Conservation (phyloP, 2,888 invertebrate genomes). For the Cloeon dipterum region DNA sequence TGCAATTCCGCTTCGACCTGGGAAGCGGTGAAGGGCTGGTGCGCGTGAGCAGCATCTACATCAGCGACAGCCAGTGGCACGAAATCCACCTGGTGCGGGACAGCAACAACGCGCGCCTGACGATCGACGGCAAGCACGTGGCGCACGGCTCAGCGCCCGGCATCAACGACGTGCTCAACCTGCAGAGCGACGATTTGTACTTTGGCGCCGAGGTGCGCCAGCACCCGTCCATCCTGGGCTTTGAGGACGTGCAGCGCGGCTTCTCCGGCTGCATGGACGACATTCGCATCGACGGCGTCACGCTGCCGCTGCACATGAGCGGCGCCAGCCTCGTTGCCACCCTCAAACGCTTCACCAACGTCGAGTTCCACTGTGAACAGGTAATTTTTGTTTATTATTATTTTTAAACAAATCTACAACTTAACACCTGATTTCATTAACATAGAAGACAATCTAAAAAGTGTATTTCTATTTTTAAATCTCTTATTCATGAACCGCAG, state of each 20-base stretch:
- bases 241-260: slow-evolving; percentile 57
- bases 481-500: no score
- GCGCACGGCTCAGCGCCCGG: slow-evolving; percentile 60
- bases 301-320: slow-evolving; percentile 50
- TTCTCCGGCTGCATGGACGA: slow-evolving; percentile 85
- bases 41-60: slow-evolving; percentile 45
- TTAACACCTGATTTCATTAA: no score
- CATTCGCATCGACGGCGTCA: slow-evolving; percentile 47
- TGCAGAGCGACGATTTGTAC: slow-evolving; percentile 60
- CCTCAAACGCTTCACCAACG: slow-evolving; percentile 40
- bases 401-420: no score
- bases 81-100: slow-evolving; percentile 54
- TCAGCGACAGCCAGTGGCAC: slow-evolving; percentile 76
- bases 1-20: slow-evolving; percentile 78
- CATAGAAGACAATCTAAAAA: no score
- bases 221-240: slow-evolving; percentile 27
- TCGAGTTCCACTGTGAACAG: slow-evolving; percentile 42
- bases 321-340: slow-evolving; percentile 37
- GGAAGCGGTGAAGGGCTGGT: slow-evolving; percentile 78
- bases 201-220: slow-evolving; percentile 63
- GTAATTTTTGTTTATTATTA: no score
- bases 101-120: slow-evolving; percentile 52
- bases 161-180: slow-evolving; percentile 59
- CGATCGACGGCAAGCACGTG: slow-evolving; percentile 49
- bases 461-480: no score